phyloP scores from a whole-genome alignment of 2,888 invertebrate genomes.

The Gerris lacustris region DNA sequence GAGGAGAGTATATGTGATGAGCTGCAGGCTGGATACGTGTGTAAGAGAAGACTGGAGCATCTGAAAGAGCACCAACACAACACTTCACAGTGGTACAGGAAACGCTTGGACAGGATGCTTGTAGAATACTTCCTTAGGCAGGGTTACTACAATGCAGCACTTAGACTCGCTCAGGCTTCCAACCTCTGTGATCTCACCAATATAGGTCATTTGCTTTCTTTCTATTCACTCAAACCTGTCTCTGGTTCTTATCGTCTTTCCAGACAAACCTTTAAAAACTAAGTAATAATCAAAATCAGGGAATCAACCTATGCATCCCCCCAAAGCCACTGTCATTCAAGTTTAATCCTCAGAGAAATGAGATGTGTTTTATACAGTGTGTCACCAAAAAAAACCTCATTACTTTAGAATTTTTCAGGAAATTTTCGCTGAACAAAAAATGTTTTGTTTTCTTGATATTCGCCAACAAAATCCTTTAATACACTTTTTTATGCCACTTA shows the following conservation, averaged over 20 bases:
- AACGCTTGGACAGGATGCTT: constrained; percentile 85
- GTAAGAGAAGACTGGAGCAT: constrained; percentile 85
- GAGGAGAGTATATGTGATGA: constrained; percentile 89
- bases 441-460: too few species aligned
- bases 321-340: too few species aligned
- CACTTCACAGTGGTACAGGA: constrained; percentile 60
- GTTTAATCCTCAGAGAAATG: too few species aligned
- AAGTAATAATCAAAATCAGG: not conserved
- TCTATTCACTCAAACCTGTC: not conserved
- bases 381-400: too few species aligned
- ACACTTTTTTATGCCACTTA: too few species aligned
- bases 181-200: constrained; percentile 79
- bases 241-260: too few species aligned
- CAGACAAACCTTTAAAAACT: constrained; percentile 7
- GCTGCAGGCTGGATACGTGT: constrained; percentile 74
- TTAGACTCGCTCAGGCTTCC: constrained; percentile 68
- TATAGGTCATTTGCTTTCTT: constrained; percentile 47
- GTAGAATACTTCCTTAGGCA: constrained; percentile 90
- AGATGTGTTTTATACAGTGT: too few species aligned
- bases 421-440: too few species aligned
- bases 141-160: constrained; percentile 91
- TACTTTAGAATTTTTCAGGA: too few species aligned
- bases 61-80: constrained; percentile 57
- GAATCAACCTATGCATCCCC: too few species aligned
- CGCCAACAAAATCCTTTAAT: too few species aligned